These are phyloP conservation scores for Molorchus minor DNA, from an alignment of 2,888 invertebrate species.

Conservation along the genomic window DNA sequence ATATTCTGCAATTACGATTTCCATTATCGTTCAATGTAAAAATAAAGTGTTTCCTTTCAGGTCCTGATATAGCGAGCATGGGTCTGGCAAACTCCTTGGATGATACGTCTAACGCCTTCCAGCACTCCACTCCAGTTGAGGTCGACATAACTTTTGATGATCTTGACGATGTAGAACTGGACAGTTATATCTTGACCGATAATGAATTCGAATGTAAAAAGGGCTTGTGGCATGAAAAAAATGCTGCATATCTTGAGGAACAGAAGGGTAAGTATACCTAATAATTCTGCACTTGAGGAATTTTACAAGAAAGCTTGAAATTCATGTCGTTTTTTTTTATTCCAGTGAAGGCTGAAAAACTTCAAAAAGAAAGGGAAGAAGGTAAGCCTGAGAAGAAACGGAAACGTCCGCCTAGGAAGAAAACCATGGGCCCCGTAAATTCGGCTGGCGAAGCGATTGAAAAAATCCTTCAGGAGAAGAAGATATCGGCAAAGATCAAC, in stretches of 20 bases:
- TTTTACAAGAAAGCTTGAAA: background rate
- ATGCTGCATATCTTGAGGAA: conserved; percentile 86
- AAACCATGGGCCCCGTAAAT: conserved; percentile 72
- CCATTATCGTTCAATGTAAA: background rate
- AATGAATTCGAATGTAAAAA: conserved; percentile 85
- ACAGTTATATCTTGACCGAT: conserved; percentile 83
- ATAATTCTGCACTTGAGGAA: background rate
- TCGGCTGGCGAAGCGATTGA: conserved; percentile 74
- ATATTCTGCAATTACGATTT: too few relatives aligned
- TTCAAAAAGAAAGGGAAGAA: conserved; percentile 84
- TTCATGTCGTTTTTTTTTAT: conserved; percentile 31
- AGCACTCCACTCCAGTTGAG: conserved; percentile 39
- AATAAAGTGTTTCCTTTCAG: conserved; percentile 54
- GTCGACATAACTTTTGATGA: conserved; percentile 66
- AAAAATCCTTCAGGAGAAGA: conserved; percentile 77
- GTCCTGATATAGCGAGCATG: conserved; percentile 81
- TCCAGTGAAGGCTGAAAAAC: conserved; percentile 81
- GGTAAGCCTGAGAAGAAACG: conserved; percentile 86
- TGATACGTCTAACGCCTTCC: conserved; percentile 58
- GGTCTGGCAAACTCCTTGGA: conserved; percentile 71
- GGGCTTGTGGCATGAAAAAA: conserved; percentile 85
- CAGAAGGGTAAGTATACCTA: conserved; percentile 75
- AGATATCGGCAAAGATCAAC: conserved; percentile 96
- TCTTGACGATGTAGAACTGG: conserved; percentile 91
- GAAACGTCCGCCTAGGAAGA: conserved; percentile 71